Percentiles rank a stretch among this genome's conserved stretches.
phyloP scores from a whole-genome alignment of 2,113 vertebrate genomes.

The Thalassoma bifasciatum region DNA sequence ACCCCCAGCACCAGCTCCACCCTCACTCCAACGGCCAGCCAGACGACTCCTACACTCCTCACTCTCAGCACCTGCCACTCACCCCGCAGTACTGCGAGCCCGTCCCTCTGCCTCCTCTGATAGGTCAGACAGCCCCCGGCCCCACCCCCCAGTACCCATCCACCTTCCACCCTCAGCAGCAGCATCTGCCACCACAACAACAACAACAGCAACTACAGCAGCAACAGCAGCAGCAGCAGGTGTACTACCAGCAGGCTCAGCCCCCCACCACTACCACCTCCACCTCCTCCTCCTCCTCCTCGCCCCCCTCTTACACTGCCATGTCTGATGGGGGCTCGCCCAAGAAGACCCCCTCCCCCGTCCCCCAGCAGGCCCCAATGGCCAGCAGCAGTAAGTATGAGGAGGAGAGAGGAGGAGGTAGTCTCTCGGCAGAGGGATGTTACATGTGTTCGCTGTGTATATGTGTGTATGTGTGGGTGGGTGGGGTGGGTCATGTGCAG shows the following conservation, averaged over 20 bases:
- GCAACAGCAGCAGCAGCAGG: conserved; percentile 63
- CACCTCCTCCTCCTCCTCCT: conserved; percentile 78
- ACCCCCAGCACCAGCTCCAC: conserved; percentile 73
- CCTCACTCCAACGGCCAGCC: conserved; percentile 78
- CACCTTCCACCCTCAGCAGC: conserved; percentile 82
- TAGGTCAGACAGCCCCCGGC: conserved; percentile 72
- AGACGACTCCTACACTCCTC: conserved; percentile 77
- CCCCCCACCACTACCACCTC: conserved; percentile 78
- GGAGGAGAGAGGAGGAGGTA: conserved; percentile 70
- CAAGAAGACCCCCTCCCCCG: conserved; percentile 88
- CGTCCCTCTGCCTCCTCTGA: conserved; percentile 73
- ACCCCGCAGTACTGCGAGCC: conserved; percentile 81
- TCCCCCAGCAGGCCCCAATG: conserved; percentile 85
- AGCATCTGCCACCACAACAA: conserved; percentile 60
- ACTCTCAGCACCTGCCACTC: conserved; percentile 69
- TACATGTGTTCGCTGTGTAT: conserved; percentile 23
- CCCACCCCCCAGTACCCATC: conserved; percentile 75
- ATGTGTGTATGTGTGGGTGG: conserved; percentile 5
- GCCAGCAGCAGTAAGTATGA: conserved; percentile 92
- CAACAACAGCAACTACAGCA: conserved; percentile 53
- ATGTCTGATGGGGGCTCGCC: conserved; percentile 87
- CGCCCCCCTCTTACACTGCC: conserved; percentile 88
- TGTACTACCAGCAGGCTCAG: conserved; percentile 84
- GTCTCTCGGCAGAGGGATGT: conserved; percentile 58
- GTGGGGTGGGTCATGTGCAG: background rate